Conservation (phyloP, 2,888 invertebrate species). For the Lysandra bellargus region DNA sequence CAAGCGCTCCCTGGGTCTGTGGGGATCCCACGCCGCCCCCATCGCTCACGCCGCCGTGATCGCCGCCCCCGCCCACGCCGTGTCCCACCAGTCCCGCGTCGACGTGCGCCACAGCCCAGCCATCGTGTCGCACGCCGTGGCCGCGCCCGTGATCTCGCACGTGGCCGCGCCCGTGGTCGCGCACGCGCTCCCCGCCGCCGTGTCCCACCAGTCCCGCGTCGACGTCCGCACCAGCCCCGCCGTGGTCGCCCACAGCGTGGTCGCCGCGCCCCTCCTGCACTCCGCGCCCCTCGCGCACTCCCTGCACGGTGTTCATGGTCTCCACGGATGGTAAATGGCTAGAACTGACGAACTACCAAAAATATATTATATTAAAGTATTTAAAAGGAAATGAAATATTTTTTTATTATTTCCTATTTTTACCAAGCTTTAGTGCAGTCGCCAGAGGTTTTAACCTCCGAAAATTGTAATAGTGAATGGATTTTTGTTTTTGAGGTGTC, state of each 20-base stretch:
- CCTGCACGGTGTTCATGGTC: conserved; percentile 45
- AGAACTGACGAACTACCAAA: conserved; percentile 57
- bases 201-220: conserved; percentile 72
- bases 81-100: conserved; percentile 60
- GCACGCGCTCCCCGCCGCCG: conserved; percentile 54
- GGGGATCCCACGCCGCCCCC: conserved; percentile 47
- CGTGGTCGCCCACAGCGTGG: conserved; percentile 49
- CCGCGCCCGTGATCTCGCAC: conserved; percentile 42
- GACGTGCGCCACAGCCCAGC: conserved; percentile 51
- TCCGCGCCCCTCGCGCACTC: conserved; percentile 36
- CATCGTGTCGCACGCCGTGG: conserved; percentile 40
- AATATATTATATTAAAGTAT: conserved; percentile 1
- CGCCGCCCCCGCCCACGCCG: conserved; percentile 44
- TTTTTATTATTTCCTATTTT: too few relatives aligned
- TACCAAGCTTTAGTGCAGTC: too few relatives aligned
- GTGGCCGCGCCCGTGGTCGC: conserved; percentile 46
- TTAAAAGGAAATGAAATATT: neutral
- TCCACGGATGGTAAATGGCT: conserved; percentile 66
- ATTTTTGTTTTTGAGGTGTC: too few relatives aligned
- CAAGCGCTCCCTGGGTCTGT: conserved; percentile 48
- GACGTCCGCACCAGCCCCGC: conserved; percentile 57
- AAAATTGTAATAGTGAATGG: too few relatives aligned
- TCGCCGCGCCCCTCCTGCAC: conserved; percentile 46
- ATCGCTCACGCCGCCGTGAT: neutral
- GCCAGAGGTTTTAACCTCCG: too few relatives aligned